phyloP scores from a whole-genome alignment of 37 sponge, comb jelly and placozoan genomes.

The Hormiphora californensis region DNA sequence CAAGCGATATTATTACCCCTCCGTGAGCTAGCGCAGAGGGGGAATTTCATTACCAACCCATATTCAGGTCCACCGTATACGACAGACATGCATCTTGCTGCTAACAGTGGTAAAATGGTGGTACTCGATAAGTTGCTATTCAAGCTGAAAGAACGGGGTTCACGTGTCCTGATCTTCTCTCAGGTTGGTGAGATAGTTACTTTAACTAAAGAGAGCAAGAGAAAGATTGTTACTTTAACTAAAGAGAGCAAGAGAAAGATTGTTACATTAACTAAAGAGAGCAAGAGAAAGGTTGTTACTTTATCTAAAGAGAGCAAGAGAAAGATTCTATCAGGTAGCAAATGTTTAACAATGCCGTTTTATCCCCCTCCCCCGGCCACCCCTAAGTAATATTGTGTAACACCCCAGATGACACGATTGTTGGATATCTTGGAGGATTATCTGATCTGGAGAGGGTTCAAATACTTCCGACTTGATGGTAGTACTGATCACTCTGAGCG shows the following conservation, averaged over 20 bases:
- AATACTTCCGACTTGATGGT: conserved; percentile 93
- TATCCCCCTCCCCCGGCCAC: too few relatives aligned
- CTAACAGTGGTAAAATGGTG: conserved; percentile 82
- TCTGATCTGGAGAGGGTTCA: conserved; percentile 84
- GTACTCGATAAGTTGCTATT: conserved; percentile 82
- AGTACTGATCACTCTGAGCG: conserved; percentile 86
- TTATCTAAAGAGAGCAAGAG: too few relatives aligned
- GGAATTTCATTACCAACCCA: too few relatives aligned
- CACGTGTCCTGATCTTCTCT: conserved; percentile 89
- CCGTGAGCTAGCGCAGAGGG: too few relatives aligned
- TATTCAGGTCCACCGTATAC: conserved; percentile 95
- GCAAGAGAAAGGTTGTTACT: too few relatives aligned
- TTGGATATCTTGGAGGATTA: conserved; percentile 99
- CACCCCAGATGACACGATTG: conserved; percentile 56
- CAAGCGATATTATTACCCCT: too few relatives aligned
- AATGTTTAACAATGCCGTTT: too few relatives aligned
- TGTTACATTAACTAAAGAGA: too few relatives aligned
- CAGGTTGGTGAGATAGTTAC: conserved; percentile 90
- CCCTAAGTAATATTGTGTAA: not conserved
- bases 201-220: too few relatives aligned
- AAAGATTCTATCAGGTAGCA: too few relatives aligned
- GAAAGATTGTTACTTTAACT: too few relatives aligned
- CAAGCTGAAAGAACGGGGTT: conserved; percentile 75
- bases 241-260: too few relatives aligned
- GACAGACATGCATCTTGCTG: conserved; percentile 81